A percentile compares a stretch with the other conserved stretches of the same genome.
These are phyloP conservation scores for Egretta garzetta DNA, from an alignment of 2,113 vertebrate genomes.

Conservation along the genomic window DNA sequence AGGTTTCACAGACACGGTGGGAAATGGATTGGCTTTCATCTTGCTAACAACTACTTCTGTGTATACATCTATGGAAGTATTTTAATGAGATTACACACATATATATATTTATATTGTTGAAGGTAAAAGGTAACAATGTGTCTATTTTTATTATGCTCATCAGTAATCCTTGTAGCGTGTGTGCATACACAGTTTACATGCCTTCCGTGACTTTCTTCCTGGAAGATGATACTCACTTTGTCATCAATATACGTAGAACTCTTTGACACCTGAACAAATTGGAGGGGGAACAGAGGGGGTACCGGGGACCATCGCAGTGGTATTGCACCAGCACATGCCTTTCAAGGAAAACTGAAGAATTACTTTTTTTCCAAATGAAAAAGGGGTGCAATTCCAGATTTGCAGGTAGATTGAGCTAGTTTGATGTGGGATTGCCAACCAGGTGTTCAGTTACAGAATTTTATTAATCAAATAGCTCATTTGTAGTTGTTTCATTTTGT, in stretches of 20 bases:
- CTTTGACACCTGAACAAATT: background rate
- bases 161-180: background rate
- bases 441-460: background rate
- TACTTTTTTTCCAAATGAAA: background rate
- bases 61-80: background rate
- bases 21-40: background rate
- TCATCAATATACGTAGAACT: rapidly evolving
- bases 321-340: background rate
- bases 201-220: background rate
- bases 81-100: background rate
- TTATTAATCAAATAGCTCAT: background rate
- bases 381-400: background rate
- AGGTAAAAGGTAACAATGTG: background rate
- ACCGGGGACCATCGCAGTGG: background rate
- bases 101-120: background rate
- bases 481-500: background rate
- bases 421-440: background rate
- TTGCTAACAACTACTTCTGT: background rate
- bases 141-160: background rate
- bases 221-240: background rate
- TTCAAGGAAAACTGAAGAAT: background rate
- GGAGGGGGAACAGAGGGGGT: rapidly evolving
- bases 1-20: background rate
- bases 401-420: background rate
- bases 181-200: background rate